Conservation (phyloP, 2,113 vertebrate genomes). For the Aviceda subcristata region DNA sequence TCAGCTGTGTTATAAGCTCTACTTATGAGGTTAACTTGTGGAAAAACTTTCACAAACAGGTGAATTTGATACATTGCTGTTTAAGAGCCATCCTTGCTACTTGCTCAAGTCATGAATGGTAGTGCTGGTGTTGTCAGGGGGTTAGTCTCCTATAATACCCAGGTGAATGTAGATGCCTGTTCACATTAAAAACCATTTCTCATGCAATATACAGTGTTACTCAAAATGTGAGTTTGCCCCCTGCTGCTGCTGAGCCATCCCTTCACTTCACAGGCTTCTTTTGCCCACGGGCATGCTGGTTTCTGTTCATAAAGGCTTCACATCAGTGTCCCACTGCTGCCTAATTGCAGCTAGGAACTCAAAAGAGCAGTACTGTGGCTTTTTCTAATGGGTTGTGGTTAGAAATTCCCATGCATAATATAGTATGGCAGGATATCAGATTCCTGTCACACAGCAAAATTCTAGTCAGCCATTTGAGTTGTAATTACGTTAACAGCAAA, state of each 20-base stretch:
- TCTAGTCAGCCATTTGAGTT: not conserved
- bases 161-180: not conserved
- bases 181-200: conserved; percentile 7
- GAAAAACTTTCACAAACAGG: not conserved
- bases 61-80: not conserved
- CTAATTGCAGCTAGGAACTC: conserved; percentile 43
- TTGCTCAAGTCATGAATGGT: not conserved
- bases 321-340: conserved; percentile 36
- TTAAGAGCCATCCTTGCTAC: not conserved
- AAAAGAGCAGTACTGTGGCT: conserved; percentile 2
- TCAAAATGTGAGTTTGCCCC: not conserved
- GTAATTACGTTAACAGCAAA: conserved; percentile 39
- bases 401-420: conserved; percentile 26
- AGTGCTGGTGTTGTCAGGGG: not conserved
- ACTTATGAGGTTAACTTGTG: not conserved
- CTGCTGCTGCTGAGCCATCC: conserved; percentile 17
- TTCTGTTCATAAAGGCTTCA: conserved; percentile 23
- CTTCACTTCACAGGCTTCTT: not conserved
- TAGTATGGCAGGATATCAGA: conserved; percentile 1
- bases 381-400: conserved; percentile 29
- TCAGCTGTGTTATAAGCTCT: not conserved
- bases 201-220: not conserved
- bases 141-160: not conserved
- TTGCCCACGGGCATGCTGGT: conserved; percentile 46
- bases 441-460: conserved; percentile 22